Evolutionary conservation across 2,888 invertebrate genomes (phyloP), one percentile per base, ranked within the genome.

Genomic region (Platycnemis pennipes): DNA sequence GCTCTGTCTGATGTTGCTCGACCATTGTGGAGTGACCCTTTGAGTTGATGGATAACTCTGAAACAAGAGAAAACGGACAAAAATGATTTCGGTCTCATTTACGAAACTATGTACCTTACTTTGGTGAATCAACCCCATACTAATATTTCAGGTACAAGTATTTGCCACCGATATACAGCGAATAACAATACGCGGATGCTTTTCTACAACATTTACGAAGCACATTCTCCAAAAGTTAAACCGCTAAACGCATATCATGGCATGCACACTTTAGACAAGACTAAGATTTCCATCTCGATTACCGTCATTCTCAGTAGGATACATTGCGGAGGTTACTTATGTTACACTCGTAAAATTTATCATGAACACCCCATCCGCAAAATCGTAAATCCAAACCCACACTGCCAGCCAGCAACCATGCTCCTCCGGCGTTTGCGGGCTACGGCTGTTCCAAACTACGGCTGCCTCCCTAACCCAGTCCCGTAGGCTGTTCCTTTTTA

Each of bases 1-100:
- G 88, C 22, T 89, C 94, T 37, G 37, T 8, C 45, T 89, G 89
- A 45, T 69, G 56, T 89, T 94, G 88, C 46, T 94, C 88, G 45
- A 94, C 94, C 94, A 94, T 94, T 45, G 94, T 69, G 69, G 63
- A 63, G 63, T 94, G 94, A 26, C 63, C 63, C 94, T 94, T 89
- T 8, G 94, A 88, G 94, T 94, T 94, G 63, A 94, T 89, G 37
- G 94, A 44, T 77, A 94, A 88, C 89, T 94, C 94, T 94, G 89
- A 8, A 88, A 63, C 0, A 31, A 42, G 8, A 45, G 42, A 45
- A 11, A 87, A 13, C 19, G 42, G 16, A 37, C n/a, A 44, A 63
- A 44, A 0, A 63, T 44, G 13, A 69, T 1, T 42, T 45, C 7
- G 0, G 19, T 42, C 44, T 44, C 44, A 44, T 45, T 87, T 45